Base-by-base conservation (phyloP, 2,888 invertebrate genomes). In the Tigriopus californicus region DNA sequence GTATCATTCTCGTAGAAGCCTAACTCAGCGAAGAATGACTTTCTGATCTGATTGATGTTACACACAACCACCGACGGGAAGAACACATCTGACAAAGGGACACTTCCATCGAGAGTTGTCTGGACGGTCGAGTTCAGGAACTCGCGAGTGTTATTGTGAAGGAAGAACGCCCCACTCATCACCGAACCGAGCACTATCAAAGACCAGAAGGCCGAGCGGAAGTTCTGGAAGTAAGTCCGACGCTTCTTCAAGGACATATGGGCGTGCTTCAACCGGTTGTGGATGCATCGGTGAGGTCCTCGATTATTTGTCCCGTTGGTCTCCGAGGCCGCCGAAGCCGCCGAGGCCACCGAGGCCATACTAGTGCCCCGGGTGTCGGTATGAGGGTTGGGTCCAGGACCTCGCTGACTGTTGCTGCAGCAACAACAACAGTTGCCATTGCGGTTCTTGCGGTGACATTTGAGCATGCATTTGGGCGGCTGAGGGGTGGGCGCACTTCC, bases 1-100 rank as follows among this genome's bases (percentile, higher is more conserved):
- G 59, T 59, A 18, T 59, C 59, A 52, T 59, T 59, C 24, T 59
- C 59, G 33, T 52, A 59, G 42, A 59, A 59, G 13, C 59, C 59
- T 41, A 59, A 41, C 41, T 59, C 59, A 10, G 48, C 33, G 22
- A 59, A 59, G 20, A 59, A 59, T 15, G 52, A 52, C 41, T 59
- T 59, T 41, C 59, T 12, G 15, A 59, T 59, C 49, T 59, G 59
- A 41, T 59, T 59, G 42, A 59, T 59, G 41, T 59, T 59, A 52
- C 59, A 59, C 49, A 59, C 59, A 10, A 59, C 59, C 12, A 59
- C 59, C 22, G 49, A 49, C 15, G 59, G 58, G 25, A 59, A 59
- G 15, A 53, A 59, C 22, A 59, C 59, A 20, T 59, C 49, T 1
- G 59, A 59, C 24, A 59, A 25, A n/a, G 59, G 52, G n/a, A 59